Base-by-base conservation (phyloP, 2,797 vertebrate genomes). In the Lophius americanus region DNA sequence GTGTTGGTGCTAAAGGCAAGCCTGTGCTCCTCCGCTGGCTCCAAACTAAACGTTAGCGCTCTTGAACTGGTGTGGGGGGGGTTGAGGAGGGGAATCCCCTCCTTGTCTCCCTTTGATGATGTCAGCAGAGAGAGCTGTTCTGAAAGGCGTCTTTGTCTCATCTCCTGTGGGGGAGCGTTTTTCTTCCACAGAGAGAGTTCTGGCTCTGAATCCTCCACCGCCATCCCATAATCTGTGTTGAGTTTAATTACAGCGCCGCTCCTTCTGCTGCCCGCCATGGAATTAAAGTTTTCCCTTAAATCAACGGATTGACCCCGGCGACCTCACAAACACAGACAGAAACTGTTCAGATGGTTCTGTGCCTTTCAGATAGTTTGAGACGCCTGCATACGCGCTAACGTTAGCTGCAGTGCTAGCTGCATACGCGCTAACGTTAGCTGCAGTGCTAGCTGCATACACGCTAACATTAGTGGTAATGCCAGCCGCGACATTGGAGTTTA, bases 41-140 rank as follows among this genome's bases (percentile, higher is more conserved):
- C 23, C 23, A 23, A 23, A 23, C 23, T 23, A 23, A 23, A 23
- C 23, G 23, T 23, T 23, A 23, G 23, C 23, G 23, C 23, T 23
- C 23, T 23, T 23, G 23, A 23, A 23, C 23, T 23, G 23, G 23
- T 23, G 23, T 23, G 23, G 23, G 23, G 23, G 23, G 23, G 23
- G 23, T 47, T 8, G 60, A 70, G 48, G 39, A 7, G 67, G 89
- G 87, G 84, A 85, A 81, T 82, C 83, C 91, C 79, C 64, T 11
- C 56, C 70, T 82, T 23, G 81, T 90, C 85, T 78, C 85, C 84
- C 83, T 86, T 90, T 89, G 85, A 91, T 89, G 89, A 92, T 89
- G 89, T 91, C 88, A 90, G 72, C 76, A 67, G 63, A 60, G 75
- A 65, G 64, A 76, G 79, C 84, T 74, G 53, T 60, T 78, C 73